These are phyloP conservation scores for Spondyliosoma cantharus DNA, from an alignment of 2,797 vertebrate genomes.

Conservation along the genomic window DNA sequence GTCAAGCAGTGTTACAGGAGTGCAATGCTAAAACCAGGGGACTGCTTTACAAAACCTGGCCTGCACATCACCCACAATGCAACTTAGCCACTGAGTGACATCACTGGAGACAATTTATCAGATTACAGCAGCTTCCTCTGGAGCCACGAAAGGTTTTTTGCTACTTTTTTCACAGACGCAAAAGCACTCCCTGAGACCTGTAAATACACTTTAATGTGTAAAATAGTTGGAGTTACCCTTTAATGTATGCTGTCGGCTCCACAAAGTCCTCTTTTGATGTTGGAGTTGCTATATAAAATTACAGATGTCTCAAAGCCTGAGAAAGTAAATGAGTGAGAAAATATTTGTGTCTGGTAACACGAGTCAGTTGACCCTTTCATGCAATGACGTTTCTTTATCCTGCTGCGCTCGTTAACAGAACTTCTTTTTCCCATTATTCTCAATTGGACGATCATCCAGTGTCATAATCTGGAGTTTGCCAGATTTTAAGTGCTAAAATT, in stretches of 20 bases:
- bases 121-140: too few relatives aligned
- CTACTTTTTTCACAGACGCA: too few relatives aligned
- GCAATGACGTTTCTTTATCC: background rate
- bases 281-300: background rate
- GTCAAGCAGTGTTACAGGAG: too few relatives aligned
- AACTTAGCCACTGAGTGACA: too few relatives aligned
- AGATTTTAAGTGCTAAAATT: conserved; percentile 37
- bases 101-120: too few relatives aligned
- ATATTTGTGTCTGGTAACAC: background rate
- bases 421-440: conserved; percentile 26
- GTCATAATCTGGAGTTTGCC: conserved; percentile 51
- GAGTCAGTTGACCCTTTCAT: conserved; percentile 5
- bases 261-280: background rate
- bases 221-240: too few relatives aligned
- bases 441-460: conserved; percentile 2
- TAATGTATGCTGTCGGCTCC: background rate
- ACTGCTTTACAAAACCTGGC: too few relatives aligned
- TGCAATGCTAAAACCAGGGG: too few relatives aligned
- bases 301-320: background rate
- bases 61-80: too few relatives aligned
- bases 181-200: too few relatives aligned
- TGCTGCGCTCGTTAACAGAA: conserved; percentile 3
- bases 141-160: too few relatives aligned
- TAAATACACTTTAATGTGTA: too few relatives aligned
- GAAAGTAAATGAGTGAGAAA: background rate